These are phyloP conservation scores for Drosophila sordidapex DNA, from an alignment of 2,888 invertebrate species.

Conservation along the genomic window DNA sequence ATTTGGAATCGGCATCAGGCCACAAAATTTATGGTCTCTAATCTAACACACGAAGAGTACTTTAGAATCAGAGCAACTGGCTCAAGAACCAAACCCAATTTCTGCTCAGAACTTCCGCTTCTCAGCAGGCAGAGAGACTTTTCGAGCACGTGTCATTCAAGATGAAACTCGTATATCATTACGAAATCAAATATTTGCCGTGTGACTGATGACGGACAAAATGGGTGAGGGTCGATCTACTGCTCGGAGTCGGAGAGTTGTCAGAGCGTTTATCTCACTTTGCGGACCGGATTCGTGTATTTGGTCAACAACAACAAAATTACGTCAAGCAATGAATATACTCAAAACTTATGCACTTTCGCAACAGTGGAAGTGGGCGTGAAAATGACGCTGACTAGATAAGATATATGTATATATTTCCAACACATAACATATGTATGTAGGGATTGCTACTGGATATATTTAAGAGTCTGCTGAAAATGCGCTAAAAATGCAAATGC, in stretches of 20 bases:
- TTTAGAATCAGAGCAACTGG: not conserved
- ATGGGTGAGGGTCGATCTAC: not conserved
- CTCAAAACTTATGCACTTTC: slow-evolving; percentile 24
- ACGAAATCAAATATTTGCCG: not conserved
- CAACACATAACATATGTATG: not conserved
- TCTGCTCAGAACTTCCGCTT: no score
- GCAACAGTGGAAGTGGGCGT: slow-evolving; percentile 35
- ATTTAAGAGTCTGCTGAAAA: slow-evolving; percentile 8
- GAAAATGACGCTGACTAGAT: slow-evolving; percentile 59
- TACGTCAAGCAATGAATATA: slow-evolving; percentile 18
- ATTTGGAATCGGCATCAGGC: not conserved
- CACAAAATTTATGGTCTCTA: no score
- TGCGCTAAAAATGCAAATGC: slow-evolving; percentile 34
- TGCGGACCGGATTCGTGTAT: slow-evolving; percentile 25
- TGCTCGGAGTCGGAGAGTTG: not conserved
- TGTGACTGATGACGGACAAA: not conserved
- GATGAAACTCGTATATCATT: slow-evolving; percentile 1
- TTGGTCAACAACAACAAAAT: slow-evolving; percentile 31
- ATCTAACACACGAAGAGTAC: not conserved
- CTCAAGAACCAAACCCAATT: not conserved
- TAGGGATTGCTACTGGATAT: not conserved
- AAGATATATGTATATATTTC: not conserved
- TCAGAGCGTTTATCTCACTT: slow-evolving; percentile 12
- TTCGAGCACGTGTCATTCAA: slow-evolving; percentile 18
- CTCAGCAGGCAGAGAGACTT: not conserved